Evolutionary conservation across 1,140 invertebrate species (phyloP), one percentile per base, ranked within the genome.

Genomic region (Drosophila seguyi): DNA sequence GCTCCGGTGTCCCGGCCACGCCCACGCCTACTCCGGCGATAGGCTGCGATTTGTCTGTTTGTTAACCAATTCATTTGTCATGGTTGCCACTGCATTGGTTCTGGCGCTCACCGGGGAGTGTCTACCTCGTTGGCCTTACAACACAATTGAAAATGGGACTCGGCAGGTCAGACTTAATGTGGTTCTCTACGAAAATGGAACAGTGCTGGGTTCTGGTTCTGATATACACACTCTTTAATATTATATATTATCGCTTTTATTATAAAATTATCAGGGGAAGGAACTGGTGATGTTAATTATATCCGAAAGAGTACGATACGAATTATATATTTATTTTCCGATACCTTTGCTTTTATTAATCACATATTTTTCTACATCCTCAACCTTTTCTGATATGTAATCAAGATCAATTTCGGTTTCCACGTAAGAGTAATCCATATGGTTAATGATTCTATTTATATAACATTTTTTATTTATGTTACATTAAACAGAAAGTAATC

Each of bases 11-110:
- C 71, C 20, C 10, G 31, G 39, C 63, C 47, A 68, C 48, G 50
- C 29, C 50, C 62, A 53, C 50, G 50, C 31, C 50, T 16, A 10
- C 50, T 22, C 13, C 50, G n/a, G 39, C 44, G 60, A 27, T 58
- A 42, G 29, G 29, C 47, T 48, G 61, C 68, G 75, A 72, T 83
- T 77, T 74, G 72, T 57, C 52, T 60, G 63, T 71, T 69, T 76
- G 75, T 79, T 83, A 68, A 58, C 67, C 67, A 80, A 88, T 84
- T 87, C 75, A 76, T 79, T 88, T 82, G 67, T 55, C 76, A 77
- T 73, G 66, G 48, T 16, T 48, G 42, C 41, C 27, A 20, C 41
- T 71, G 42, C 50, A 39, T 16, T 31, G 38, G 58, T 38, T 25
- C 20, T 55, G 36, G 38, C 20, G 20, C 11, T 38, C 61, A 39